Evolutionary conservation across 2,888 invertebrate species (phyloP).

Genomic region (Eupithecia tripunctaria): DNA sequence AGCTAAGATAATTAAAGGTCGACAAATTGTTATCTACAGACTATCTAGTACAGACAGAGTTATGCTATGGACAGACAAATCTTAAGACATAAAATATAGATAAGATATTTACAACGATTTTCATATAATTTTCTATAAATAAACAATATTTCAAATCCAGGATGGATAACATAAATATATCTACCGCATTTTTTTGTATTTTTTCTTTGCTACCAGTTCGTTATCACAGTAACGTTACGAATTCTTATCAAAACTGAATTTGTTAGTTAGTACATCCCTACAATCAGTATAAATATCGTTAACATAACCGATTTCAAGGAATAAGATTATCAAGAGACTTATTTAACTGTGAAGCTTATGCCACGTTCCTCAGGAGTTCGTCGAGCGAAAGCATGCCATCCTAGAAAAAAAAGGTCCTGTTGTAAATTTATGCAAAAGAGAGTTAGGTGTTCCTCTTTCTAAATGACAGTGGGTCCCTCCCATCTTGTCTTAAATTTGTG

Average conservation of each 20-base stretch:
- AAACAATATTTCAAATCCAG: constrained; percentile 32
- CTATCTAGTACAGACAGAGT: constrained; percentile 38
- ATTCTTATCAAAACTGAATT: constrained; percentile 47
- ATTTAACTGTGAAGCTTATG: constrained; percentile 57
- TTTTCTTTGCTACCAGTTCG: constrained; percentile 45
- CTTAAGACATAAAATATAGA: constrained; percentile 63
- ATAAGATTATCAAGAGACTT: background rate
- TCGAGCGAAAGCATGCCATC: constrained; percentile 84
- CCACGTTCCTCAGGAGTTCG: constrained; percentile 81
- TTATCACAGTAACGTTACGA: constrained; percentile 78
- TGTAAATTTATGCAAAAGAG: background rate
- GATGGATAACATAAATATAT: constrained; percentile 30
- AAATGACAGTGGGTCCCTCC: no score
- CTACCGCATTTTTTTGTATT: constrained; percentile 34
- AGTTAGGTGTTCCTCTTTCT: background rate
- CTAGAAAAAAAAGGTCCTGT: constrained; percentile 64
- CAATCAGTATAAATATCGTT: constrained; percentile 42
- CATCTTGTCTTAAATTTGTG: background rate
- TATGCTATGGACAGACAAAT: constrained; percentile 69
- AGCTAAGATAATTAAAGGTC: constrained; percentile 7
- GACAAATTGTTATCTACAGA: constrained; percentile 36
- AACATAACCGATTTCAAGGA: constrained; percentile 46
- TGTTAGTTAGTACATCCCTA: constrained; percentile 38
- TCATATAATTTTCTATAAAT: background rate
- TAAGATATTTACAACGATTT: constrained; percentile 72